Evolutionary conservation across 2,797 vertebrate genomes (phyloP).

Genomic region (Eutrigla gurnardus): DNA sequence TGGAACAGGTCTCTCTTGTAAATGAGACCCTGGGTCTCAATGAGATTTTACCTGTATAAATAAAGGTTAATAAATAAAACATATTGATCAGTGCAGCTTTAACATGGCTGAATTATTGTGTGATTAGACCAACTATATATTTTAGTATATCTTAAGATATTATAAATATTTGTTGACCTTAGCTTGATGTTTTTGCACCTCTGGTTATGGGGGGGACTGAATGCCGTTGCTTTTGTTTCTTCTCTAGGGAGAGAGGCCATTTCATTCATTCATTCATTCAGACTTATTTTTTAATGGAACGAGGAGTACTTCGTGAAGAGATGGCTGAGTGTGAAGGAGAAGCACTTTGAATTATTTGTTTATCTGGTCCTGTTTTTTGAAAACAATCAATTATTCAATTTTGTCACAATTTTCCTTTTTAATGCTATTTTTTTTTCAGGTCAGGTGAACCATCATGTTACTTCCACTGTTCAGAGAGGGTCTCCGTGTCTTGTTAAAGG

Average conservation of each 20-base stretch:
- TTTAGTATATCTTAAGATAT: neutral
- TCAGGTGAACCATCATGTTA: too few relatives aligned
- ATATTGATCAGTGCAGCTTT: neutral
- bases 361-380: too few relatives aligned
- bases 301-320: neutral
- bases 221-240: neutral
- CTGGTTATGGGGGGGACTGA: neutral
- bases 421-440: too few relatives aligned
- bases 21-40: too few relatives aligned
- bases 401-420: too few relatives aligned
- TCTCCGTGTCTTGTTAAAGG: too few relatives aligned
- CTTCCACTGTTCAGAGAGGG: too few relatives aligned
- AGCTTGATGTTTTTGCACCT: neutral
- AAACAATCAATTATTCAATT: too few relatives aligned
- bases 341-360: neutral
- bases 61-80: too few relatives aligned
- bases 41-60: too few relatives aligned
- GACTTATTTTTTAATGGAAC: conserved; percentile 2
- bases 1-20: too few relatives aligned
- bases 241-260: neutral
- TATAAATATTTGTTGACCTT: neutral
- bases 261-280: neutral
- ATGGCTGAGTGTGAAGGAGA: neutral
- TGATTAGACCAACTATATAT: neutral
- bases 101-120: too few relatives aligned